Percentiles rank a stretch among this genome's conserved stretches.
phyloP scores from a whole-genome alignment of 2,113 vertebrate genomes.

The Bujurquina vittata region DNA sequence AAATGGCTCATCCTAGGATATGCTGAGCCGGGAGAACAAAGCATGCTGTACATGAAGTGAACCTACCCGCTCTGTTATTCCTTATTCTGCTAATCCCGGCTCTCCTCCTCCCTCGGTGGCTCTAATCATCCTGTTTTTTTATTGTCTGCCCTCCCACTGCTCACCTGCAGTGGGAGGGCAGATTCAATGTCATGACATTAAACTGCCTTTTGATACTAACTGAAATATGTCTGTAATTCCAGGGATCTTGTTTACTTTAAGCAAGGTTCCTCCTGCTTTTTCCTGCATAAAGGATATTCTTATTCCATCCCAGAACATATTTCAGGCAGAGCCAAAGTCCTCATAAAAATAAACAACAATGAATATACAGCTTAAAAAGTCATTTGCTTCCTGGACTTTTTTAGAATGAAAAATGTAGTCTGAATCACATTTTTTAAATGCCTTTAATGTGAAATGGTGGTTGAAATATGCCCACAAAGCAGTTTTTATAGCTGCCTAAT shows the following conservation, averaged over 20 bases:
- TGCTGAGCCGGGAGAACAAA: not conserved
- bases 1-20: not conserved
- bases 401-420: fast-evolving
- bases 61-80: slow-evolving; percentile 39
- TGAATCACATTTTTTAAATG: not conserved
- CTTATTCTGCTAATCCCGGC: slow-evolving; percentile 26
- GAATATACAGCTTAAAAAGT: too few relatives aligned
- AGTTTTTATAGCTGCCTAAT: not conserved
- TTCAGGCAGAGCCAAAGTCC: too few relatives aligned
- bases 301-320: too few relatives aligned
- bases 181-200: not conserved
- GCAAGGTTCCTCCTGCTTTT: not conserved
- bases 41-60: not conserved
- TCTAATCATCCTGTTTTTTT: slow-evolving; percentile 23
- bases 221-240: not conserved
- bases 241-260: fast-evolving
- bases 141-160: not conserved
- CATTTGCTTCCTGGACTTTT: too few relatives aligned
- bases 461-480: not conserved
- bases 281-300: too few relatives aligned
- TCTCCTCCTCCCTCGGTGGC: not conserved
- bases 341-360: too few relatives aligned
- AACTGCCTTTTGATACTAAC: not conserved
- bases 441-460: not conserved
- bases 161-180: slow-evolving; percentile 24